Evolutionary conservation across 2,888 invertebrate genomes (phyloP).

Genomic region (Lithosia quadra): DNA sequence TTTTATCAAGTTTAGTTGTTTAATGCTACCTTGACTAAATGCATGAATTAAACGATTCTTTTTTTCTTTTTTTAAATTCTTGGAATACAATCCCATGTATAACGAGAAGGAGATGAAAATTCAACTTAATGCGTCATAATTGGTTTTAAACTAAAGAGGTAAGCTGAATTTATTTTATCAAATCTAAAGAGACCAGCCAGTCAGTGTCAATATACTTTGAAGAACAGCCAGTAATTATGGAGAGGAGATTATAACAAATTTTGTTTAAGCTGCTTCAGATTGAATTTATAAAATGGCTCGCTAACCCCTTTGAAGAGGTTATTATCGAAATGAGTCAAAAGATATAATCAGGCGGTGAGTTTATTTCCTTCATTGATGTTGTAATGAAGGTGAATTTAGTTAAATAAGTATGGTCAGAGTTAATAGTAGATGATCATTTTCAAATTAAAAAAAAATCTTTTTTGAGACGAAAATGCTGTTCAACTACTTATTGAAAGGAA

Average conservation of each 20-base stretch:
- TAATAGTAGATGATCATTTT: no score
- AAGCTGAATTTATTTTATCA: neutral
- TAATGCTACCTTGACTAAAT: no score
- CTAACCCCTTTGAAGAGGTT: neutral
- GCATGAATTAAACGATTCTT: no score
- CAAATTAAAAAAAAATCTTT: no score
- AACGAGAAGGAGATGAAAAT: no score
- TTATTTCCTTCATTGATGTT: conserved; percentile 7
- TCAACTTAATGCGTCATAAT: no score
- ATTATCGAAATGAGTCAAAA: neutral
- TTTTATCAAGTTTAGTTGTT: no score
- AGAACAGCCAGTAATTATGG: neutral
- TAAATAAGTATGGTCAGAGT: neutral
- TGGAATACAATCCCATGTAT: no score
- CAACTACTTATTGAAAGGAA: no score
- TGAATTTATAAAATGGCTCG: neutral
- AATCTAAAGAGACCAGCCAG: conserved; percentile 2
- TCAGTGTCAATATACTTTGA: neutral
- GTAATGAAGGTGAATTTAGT: neutral
- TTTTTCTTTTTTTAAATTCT: no score
- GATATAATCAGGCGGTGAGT: neutral
- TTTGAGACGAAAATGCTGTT: no score
- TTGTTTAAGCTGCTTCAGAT: neutral
- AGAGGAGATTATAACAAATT: neutral
- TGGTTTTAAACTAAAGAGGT: neutral